These are phyloP conservation scores for Indri indri DNA, from an alignment of 2,113 vertebrate species.

Conservation along the genomic window DNA sequence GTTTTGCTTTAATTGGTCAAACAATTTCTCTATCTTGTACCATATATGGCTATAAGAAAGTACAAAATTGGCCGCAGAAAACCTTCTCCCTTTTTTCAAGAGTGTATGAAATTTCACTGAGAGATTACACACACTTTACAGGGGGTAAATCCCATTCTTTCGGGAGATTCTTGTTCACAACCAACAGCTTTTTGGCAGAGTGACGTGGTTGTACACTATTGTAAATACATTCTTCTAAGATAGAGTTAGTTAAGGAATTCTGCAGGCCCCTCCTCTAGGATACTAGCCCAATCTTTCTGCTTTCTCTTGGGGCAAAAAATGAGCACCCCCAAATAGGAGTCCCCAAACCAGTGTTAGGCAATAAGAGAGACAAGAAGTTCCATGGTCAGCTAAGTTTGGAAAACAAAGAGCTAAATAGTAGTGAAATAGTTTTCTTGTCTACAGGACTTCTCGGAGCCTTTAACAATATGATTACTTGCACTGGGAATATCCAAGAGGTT, in stretches of 20 bases:
- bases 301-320: neutral
- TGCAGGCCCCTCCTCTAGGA: neutral
- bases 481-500: neutral
- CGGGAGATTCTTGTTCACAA: slow-evolving; percentile 30
- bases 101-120: slow-evolving; percentile 63
- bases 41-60: slow-evolving; percentile 75
- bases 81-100: slow-evolving; percentile 31
- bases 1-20: slow-evolving; percentile 43
- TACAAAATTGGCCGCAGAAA: neutral
- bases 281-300: neutral
- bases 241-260: neutral
- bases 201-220: neutral
- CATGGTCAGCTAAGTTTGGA: neutral
- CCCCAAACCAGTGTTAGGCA: neutral
- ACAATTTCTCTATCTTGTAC: slow-evolving; percentile 62
- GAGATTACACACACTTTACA: slow-evolving; percentile 46
- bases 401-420: neutral
- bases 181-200: slow-evolving; percentile 51
- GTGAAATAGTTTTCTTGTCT: neutral
- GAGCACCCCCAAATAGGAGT: neutral
- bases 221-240: neutral
- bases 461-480: neutral
- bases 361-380: neutral
- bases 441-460: neutral
- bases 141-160: slow-evolving; percentile 12